phyloP scores from a whole-genome alignment of 2,113 vertebrate genomes.

The Centropus unirufus region DNA sequence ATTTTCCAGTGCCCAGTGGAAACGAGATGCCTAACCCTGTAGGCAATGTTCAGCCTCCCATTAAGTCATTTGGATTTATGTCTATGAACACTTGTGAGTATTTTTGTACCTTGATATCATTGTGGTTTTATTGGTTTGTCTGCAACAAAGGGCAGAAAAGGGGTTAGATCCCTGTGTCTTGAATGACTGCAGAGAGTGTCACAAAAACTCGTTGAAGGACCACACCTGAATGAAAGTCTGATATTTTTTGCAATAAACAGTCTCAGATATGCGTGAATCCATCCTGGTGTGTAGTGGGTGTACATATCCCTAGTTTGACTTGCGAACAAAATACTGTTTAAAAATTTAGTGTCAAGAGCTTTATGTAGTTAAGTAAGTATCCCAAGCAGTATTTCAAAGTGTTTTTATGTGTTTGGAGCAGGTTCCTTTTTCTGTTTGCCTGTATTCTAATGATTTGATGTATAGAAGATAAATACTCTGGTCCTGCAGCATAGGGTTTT shows the following conservation, averaged over 20 bases:
- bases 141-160: not conserved
- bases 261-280: not conserved
- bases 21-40: not conserved
- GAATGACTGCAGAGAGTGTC: not conserved
- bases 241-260: not conserved
- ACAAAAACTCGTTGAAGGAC: not conserved
- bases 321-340: not conserved
- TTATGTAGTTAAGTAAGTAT: not conserved
- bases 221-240: not conserved
- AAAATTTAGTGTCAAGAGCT: not conserved
- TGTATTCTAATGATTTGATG: not conserved
- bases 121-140: not conserved
- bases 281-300: not conserved
- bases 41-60: not conserved
- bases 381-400: not conserved
- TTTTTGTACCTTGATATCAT: not conserved
- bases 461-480: not conserved
- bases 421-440: not conserved
- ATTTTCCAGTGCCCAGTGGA: too few relatives aligned
- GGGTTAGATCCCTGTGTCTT: not conserved
- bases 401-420: not conserved
- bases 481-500: rapidly evolving
- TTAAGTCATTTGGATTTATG: not conserved
- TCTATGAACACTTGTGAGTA: not conserved
- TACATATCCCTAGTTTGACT: not conserved